Evolutionary conservation across 2,797 vertebrate genomes (phyloP).

Genomic region (Acipenser transmontanus): DNA sequence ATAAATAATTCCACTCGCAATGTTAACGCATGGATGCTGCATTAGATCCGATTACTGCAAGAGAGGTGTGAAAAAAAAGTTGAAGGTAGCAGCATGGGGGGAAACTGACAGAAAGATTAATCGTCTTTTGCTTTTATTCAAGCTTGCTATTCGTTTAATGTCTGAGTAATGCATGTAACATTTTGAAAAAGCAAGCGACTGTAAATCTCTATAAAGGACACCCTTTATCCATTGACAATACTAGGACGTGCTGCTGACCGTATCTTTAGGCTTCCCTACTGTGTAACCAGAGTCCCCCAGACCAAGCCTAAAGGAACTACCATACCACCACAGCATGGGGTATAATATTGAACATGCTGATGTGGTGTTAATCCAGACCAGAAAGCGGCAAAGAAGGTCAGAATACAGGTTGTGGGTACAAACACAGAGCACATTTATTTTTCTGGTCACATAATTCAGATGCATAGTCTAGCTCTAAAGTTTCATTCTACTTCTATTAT

Average conservation of each 20-base stretch:
- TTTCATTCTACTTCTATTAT: no score
- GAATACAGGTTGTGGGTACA: no score
- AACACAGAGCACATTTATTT: no score
- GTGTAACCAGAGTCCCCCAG: constrained; percentile 56
- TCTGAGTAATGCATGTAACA: constrained; percentile 58
- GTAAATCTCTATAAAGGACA: no score
- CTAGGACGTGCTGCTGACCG: no score
- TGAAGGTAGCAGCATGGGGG: constrained; percentile 16
- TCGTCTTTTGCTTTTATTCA: background rate
- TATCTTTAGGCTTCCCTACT: constrained; percentile 33
- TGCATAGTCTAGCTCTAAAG: no score
- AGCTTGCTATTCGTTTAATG: constrained; percentile 18
- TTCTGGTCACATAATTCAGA: no score
- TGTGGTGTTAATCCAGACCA: no score
- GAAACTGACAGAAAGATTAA: constrained; percentile 3
- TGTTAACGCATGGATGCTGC: constrained; percentile 28
- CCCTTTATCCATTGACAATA: no score
- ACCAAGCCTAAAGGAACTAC: constrained; percentile 47
- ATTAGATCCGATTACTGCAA: constrained; percentile 32
- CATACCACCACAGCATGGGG: background rate
- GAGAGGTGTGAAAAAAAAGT: constrained; percentile 17
- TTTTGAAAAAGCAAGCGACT: no score
- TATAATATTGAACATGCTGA: no score
- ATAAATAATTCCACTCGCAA: constrained; percentile 44
- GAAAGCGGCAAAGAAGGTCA: no score